Conservation (phyloP, 2,797 vertebrate species). For the Brotogeris chrysoptera region DNA sequence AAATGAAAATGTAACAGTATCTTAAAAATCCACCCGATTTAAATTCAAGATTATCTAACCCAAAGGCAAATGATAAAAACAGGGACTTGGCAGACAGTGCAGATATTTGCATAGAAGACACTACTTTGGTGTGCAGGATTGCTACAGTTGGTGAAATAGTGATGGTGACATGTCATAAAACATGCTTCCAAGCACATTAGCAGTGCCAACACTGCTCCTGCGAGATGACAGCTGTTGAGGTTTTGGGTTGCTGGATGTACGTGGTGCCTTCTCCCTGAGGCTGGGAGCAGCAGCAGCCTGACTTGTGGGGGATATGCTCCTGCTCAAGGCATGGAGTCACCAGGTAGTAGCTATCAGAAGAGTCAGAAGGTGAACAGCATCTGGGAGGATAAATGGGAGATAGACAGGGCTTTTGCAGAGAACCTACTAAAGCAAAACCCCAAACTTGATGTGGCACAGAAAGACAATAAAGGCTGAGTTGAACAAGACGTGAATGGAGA, state of each 20-base stretch:
- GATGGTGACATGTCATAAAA: not conserved
- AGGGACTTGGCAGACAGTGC: not conserved
- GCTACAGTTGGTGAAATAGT: not conserved
- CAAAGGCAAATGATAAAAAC: not conserved
- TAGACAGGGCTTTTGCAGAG: not conserved
- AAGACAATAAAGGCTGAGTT: not conserved
- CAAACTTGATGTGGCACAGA: not conserved
- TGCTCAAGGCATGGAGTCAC: not conserved
- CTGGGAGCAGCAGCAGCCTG: not conserved
- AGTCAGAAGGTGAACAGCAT: not conserved
- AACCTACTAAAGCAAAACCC: not conserved
- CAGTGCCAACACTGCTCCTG: not conserved
- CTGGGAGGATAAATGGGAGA: not conserved
- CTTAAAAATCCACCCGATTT: not conserved
- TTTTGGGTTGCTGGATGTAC: not conserved
- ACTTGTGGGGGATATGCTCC: not conserved
- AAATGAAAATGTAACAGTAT: not conserved
- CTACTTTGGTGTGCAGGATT: not conserved
- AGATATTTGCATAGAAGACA: not conserved
- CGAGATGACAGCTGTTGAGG: not conserved
- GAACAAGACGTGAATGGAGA: not conserved
- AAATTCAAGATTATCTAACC: not conserved
- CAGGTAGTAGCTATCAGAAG: not conserved
- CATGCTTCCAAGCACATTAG: not conserved
- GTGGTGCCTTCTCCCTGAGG: not conserved